Evolutionary conservation across 2,888 invertebrate species (phyloP), one percentile per base, ranked within the genome.

Genomic region (Cephus pygmeus): DNA sequence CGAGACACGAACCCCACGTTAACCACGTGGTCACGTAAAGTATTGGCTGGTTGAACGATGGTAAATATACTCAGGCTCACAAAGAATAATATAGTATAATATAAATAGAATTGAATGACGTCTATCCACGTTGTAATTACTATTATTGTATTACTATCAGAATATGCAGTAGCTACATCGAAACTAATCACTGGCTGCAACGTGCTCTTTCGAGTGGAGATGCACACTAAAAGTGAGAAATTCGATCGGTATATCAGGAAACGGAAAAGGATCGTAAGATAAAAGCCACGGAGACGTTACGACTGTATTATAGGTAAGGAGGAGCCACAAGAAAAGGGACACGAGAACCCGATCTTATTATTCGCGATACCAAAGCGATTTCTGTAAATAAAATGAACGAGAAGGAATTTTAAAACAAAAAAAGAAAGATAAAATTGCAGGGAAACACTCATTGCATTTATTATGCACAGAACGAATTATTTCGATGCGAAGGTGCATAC

Each of bases 61-160:
- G 9, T 56, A 56, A 76, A 80, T 82, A 79, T 83, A 83, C 82
- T 81, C 84, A 83, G 83, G 81, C 85, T 79, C 83, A 56, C 23
- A 56, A 80, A 75, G 80, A 82, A 80, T 79, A 81, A 82, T 80
- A 79, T 84, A 81, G 82, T 77, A 77, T 79, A 78, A 79, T 80
- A 81, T 81, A 80, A 80, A 82, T 79, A 78, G 76, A 75, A 23
- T 56, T 56, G 40, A 56, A 56, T 23, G 40, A 15, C 40, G 23
- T 56, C 23, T 23, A 23, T 6, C 40, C 23, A 6, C 40, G 23
- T 23, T 56, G 23, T 56, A 23, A 23, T 73, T 69, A 77, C 73
- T 40, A 73, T 73, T 68, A 34, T 73, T 73, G 33, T 34, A 68
- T 34, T 34, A 73, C 34, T 36, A 23, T 56, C 23, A 23, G 23